Evolutionary conservation across 1,140 invertebrate genomes (phyloP).

Genomic region (Hyles vespertilio): DNA sequence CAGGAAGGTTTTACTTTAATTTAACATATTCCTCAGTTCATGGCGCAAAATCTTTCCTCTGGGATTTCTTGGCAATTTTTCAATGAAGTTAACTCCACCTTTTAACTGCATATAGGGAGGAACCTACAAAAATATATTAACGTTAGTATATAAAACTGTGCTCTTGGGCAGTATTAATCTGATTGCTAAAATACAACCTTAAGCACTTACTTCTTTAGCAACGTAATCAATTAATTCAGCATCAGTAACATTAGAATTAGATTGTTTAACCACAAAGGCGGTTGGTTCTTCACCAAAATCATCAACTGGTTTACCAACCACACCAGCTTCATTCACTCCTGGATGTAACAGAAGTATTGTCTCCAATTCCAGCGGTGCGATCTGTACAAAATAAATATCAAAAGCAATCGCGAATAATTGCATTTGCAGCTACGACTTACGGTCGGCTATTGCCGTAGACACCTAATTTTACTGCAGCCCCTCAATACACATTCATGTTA

Average conservation of each 20-base stretch:
- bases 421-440: no score
- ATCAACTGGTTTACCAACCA: slow-evolving; percentile 79
- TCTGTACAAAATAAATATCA: slow-evolving; percentile 58
- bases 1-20: slow-evolving; percentile 15
- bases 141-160: neutral
- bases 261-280: slow-evolving; percentile 79
- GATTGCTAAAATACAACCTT: slow-evolving; percentile 6
- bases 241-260: slow-evolving; percentile 65
- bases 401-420: no score
- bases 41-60: slow-evolving; percentile 7
- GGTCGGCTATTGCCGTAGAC: no score
- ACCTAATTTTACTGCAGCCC: no score
- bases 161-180: slow-evolving; percentile 16
- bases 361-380: slow-evolving; percentile 83
- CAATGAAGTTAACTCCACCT: slow-evolving; percentile 64
- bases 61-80: slow-evolving; percentile 8
- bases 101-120: slow-evolving; percentile 50
- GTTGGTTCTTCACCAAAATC: slow-evolving; percentile 80
- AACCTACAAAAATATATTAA: slow-evolving; percentile 34
- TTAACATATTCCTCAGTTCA: slow-evolving; percentile 39
- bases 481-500: no score
- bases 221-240: slow-evolving; percentile 77
- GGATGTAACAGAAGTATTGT: slow-evolving; percentile 78
- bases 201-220: slow-evolving; percentile 33
- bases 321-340: slow-evolving; percentile 81